These are phyloP conservation scores for Drosophila parabipectinata DNA, from an alignment of 1,140 invertebrate genomes.

Conservation along the genomic window DNA sequence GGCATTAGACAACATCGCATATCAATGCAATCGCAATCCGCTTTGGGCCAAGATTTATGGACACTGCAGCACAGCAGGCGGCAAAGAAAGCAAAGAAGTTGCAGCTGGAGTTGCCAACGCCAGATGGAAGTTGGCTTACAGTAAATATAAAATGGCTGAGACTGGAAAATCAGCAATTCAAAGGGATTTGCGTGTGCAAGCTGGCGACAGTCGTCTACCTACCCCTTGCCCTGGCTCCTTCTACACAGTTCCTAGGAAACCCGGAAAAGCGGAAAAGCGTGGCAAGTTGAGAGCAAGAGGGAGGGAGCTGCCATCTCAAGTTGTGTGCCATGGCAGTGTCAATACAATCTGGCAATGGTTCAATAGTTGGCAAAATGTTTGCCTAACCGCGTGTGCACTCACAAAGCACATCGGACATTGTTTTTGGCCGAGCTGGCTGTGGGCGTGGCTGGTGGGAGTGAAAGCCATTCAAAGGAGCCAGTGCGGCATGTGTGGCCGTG, in stretches of 20 bases:
- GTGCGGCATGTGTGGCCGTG: slow-evolving; percentile 12
- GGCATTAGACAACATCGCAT: slow-evolving; percentile 67
- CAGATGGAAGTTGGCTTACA: slow-evolving; percentile 43
- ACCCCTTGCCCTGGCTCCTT: neutral
- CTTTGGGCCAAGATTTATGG: slow-evolving; percentile 74
- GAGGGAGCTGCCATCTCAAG: slow-evolving; percentile 32
- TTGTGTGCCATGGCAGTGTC: slow-evolving; percentile 55
- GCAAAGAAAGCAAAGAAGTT: slow-evolving; percentile 8
- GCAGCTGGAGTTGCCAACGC: slow-evolving; percentile 19
- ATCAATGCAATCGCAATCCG: slow-evolving; percentile 75
- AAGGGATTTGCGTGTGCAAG: slow-evolving; percentile 69
- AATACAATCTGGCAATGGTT: slow-evolving; percentile 79
- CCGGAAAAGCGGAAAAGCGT: neutral
- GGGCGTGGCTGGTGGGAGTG: neutral
- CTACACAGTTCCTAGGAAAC: neutral
- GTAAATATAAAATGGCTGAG: slow-evolving; percentile 57
- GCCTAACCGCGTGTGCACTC: slow-evolving; percentile 74
- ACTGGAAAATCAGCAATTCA: slow-evolving; percentile 69
- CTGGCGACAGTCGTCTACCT: slow-evolving; percentile 62
- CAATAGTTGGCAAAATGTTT: slow-evolving; percentile 81
- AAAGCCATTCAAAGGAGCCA: neutral
- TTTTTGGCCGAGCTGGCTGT: slow-evolving; percentile 29
- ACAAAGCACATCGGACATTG: slow-evolving; percentile 66
- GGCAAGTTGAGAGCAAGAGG: neutral
- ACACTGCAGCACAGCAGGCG: slow-evolving; percentile 55